Base-by-base conservation (phyloP, 2,888 invertebrate species). In the Mythimna impura region DNA sequence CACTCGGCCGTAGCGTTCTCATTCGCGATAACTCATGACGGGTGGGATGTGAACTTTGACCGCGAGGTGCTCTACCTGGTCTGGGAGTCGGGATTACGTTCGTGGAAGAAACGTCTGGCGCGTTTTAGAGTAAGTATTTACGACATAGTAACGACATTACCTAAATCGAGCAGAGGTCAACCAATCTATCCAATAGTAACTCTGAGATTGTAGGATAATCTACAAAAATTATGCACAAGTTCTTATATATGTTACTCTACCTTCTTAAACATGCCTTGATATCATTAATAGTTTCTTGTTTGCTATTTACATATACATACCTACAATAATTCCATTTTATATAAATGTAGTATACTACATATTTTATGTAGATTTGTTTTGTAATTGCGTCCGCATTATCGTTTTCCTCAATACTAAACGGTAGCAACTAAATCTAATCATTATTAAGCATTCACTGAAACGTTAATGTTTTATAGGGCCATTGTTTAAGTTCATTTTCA, bases 1-100 rank as follows among this genome's bases (percentile, higher is more conserved):
- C 99, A 99, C 96, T 98, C 98, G 82, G 99, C 99, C 71, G 99
- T 99, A 81, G 99, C 99, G 80, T 99, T 99, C 94, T 99, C 99
- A 70, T 99, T 99, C 95, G 97, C 99, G 64, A 99, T 99, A 89
- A 99, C 99, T 80, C 99, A 99, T 93, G 99, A 99, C 93, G 99
- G 99, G 85, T 98, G 99, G 97, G 99, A 99, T 91, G 98, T 99
- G 68, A 99, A 99, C 94, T 99, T 99, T 92, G 99, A 99, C 93
- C 97, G 99, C 75, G 99, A 99, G 96, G 99, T 99, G 9, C 97
- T 99, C 17, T 98, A 99, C 91, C 97, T 99, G 64, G 98, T 99
- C 63, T 99, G 99, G 98, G 97, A 98, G 88, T 99, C 99, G 36
- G 99, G 99, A 61, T 94, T 99, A 9, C 97, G 99, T 63, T 99